Conservation (phyloP, 1,140 invertebrate species). For the Pachypsylla venusta region DNA sequence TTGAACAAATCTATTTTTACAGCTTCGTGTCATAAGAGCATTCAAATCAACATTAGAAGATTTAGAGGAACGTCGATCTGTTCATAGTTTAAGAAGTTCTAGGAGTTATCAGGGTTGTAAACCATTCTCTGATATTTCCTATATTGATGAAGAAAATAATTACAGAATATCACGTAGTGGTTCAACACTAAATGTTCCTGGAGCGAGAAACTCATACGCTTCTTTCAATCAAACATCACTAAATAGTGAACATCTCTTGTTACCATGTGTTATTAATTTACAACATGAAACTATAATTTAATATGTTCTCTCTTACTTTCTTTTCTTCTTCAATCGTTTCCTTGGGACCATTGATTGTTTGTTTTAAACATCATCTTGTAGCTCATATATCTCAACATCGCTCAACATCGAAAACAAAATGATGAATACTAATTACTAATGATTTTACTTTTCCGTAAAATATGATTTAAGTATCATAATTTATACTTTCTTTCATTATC, state of each 20-base stretch:
- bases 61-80: conserved; percentile 93
- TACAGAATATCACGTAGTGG: background rate
- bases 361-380: no score
- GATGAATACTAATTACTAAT: no score
- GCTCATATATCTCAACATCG: no score
- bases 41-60: conserved; percentile 99
- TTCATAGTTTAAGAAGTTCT: conserved; percentile 93
- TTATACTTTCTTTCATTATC: no score
- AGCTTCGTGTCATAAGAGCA: conserved; percentile 99
- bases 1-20: conserved; percentile 42
- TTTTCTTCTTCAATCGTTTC: no score
- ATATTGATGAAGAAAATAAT: conserved; percentile 66
- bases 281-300: background rate
- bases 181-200: background rate
- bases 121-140: conserved; percentile 75
- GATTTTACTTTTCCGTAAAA: no score
- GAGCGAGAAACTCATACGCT: background rate
- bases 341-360: no score
- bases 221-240: background rate
- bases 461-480: no score
- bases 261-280: background rate
- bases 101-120: conserved; percentile 74
- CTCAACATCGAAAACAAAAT: no score
- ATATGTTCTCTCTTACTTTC: no score
- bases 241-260: background rate